Evolutionary conservation across 2,113 vertebrate species (phyloP), one percentile per base, ranked within the genome.

Genomic region (Sciurus niger): DNA sequence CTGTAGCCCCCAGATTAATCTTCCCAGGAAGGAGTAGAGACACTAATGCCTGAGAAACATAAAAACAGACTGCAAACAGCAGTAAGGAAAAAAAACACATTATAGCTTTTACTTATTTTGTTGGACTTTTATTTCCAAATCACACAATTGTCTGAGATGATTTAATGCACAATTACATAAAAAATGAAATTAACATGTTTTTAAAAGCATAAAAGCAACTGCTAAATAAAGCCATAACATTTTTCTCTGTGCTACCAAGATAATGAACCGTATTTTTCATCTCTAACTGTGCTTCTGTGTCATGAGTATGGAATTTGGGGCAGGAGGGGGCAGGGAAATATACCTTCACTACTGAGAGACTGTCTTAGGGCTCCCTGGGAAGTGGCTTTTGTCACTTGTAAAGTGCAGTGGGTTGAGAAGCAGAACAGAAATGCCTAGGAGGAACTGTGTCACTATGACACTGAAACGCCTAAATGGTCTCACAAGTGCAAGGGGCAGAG

Each of bases 151-250:
- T 98, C 98, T 98, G 96, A 93, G 97, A 97, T 97, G 97, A 98
- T 97, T 98, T 98, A 98, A 97, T 97, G 95, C 55, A 97, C 97
- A 97, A 98, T 98, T 98, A 98, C 93, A 97, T 97, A 95, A 97
- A 97, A 98, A 98, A 98, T 98, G 97, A 97, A 98, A 98, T 98
- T 98, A 98, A 96, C 97, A 95, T 98, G 97, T 97, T 98, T 98
- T 98, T 98, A 98, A 97, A 97, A 98, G 97, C 98, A 98, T 97
- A 98, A 98, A 98, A 98, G 96, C 96, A 95, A 95, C 97, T 94
- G 97, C 98, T 98, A 98, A 98, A 98, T 98, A 98, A 98, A 98
- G 97, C 97, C 97, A 95, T 98, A 98, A 97, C 96, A 98, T 98
- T 97, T 98, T 97, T 97, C 95, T 97, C 96, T 93, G 92, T 0